Conservation (phyloP, 2,113 vertebrate genomes). For the Corythaeola cristata region DNA sequence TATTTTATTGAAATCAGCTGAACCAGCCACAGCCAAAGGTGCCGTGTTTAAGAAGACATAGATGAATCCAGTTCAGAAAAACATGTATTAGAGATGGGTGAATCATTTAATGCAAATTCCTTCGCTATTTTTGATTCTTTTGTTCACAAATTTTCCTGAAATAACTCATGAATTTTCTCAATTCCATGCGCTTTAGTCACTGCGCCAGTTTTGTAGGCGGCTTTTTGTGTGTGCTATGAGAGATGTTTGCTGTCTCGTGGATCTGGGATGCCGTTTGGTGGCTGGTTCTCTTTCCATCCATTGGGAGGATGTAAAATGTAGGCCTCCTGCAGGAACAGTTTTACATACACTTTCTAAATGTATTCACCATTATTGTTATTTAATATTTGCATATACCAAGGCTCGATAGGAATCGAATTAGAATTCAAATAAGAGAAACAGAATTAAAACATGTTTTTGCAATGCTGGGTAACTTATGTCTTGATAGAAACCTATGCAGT, state of each 20-base stretch:
- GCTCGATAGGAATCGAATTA: neutral
- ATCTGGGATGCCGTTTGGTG: neutral
- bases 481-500: neutral
- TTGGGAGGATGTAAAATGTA: neutral
- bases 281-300: neutral
- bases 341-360: neutral
- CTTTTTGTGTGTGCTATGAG: fast-evolving
- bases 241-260: neutral
- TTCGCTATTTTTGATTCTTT: neutral
- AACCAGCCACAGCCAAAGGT: neutral
- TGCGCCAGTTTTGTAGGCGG: neutral
- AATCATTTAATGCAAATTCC: neutral
- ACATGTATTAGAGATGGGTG: neutral
- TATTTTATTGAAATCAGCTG: neutral
- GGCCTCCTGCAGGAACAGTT: neutral
- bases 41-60: neutral
- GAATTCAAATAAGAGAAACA: neutral
- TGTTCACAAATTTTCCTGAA: neutral
- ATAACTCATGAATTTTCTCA: neutral
- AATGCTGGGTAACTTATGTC: neutral
- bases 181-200: neutral
- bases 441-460: neutral
- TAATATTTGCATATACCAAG: neutral
- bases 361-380: neutral
- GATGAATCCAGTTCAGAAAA: neutral